Conservation (phyloP, 2,797 vertebrate species). For the Percopsis omiscomaycus region DNA sequence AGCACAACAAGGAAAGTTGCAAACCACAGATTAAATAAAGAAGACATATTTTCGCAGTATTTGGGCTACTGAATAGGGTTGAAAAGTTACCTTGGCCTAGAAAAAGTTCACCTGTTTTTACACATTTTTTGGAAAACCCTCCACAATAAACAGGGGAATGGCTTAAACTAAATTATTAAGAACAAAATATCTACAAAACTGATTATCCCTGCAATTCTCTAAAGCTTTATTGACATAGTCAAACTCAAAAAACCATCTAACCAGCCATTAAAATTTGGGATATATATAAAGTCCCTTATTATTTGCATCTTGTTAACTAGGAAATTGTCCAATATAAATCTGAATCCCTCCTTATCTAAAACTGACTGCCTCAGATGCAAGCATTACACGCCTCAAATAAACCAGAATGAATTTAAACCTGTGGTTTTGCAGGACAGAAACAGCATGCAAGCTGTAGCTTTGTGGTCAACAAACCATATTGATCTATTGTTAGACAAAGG, state of each 20-base stretch:
- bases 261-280: background rate
- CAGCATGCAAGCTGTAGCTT: slow-evolving; percentile 28
- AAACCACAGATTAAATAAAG: too few species aligned
- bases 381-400: slow-evolving; percentile 1
- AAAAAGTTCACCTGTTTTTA: too few species aligned
- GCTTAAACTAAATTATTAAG: background rate
- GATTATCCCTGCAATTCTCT: background rate
- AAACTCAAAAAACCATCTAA: background rate
- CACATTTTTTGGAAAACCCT: background rate
- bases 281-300: background rate
- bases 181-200: background rate
- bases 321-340: background rate
- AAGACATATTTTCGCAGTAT: too few species aligned
- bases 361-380: background rate
- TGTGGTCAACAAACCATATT: slow-evolving; percentile 31
- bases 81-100: too few species aligned
- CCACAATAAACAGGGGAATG: background rate
- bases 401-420: background rate
- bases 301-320: too few species aligned
- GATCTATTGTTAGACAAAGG: slow-evolving; percentile 18
- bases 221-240: background rate
- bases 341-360: slow-evolving; percentile 7
- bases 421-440: background rate
- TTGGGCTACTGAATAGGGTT: too few species aligned
- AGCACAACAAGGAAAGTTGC: slow-evolving; percentile 2